Percentiles rank a stretch among this genome's conserved stretches.
phyloP scores from a whole-genome alignment of 1,140 invertebrate genomes.

The Drosophila cardini region DNA sequence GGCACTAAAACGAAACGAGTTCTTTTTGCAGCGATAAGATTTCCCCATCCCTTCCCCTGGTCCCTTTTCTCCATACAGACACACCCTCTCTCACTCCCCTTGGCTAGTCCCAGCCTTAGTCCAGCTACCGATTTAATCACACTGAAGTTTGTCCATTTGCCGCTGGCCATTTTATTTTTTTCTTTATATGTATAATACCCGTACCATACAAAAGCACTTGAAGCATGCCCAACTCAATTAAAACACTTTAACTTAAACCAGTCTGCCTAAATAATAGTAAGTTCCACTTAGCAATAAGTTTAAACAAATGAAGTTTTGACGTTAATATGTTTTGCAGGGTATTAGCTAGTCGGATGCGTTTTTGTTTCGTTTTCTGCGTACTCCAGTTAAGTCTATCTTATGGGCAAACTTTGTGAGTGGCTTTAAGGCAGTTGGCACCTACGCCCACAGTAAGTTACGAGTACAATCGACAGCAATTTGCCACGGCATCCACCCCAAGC shows the following conservation, averaged over 20 bases:
- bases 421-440: slow-evolving; percentile 75
- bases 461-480: slow-evolving; percentile 77
- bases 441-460: slow-evolving; percentile 61
- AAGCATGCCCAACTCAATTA: background rate
- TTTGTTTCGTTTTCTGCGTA: background rate
- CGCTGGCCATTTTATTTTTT: slow-evolving; percentile 33
- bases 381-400: slow-evolving; percentile 33
- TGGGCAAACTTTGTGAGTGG: slow-evolving; percentile 61
- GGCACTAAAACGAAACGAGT: slow-evolving; percentile 77
- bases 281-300: background rate
- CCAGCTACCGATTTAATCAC: slow-evolving; percentile 61
- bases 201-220: too few relatives aligned
- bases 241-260: background rate
- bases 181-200: slow-evolving; percentile 15
- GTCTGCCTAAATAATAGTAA: background rate
- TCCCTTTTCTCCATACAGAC: background rate
- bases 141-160: slow-evolving; percentile 70
- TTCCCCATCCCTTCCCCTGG: slow-evolving; percentile 1
- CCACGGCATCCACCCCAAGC: slow-evolving; percentile 29
- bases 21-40: slow-evolving; percentile 75
- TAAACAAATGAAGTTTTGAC: background rate
- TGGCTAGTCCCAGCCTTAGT: background rate
- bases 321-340: background rate
- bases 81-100: background rate
- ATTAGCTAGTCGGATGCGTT: slow-evolving; percentile 1